These are phyloP conservation scores for Chrysochloris asiatica DNA, from an alignment of 2,113 vertebrate species.

Conservation along the genomic window DNA sequence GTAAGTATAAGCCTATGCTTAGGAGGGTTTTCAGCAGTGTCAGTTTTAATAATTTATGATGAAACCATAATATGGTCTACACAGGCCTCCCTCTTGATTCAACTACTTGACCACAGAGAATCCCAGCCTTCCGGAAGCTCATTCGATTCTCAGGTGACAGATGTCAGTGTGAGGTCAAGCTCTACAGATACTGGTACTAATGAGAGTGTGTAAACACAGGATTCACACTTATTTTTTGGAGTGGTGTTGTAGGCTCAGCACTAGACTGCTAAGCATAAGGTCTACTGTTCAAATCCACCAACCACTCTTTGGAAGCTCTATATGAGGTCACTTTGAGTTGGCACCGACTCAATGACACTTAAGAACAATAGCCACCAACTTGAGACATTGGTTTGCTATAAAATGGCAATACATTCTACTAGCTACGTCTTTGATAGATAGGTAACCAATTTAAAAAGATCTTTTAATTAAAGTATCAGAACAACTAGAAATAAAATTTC, in stretches of 20 bases:
- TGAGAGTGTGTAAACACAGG: neutral
- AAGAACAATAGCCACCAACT: too few relatives aligned
- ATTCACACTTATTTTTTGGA: conserved; percentile 24
- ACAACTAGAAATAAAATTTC: neutral
- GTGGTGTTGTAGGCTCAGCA: too few relatives aligned
- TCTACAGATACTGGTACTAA: accelerated
- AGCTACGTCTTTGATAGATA: neutral
- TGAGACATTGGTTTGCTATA: neutral
- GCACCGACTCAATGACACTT: too few relatives aligned
- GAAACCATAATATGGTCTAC: neutral
- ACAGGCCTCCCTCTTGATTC: neutral
- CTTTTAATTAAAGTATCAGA: neutral
- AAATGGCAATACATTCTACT: neutral
- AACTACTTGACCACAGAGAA: neutral
- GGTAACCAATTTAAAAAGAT: neutral
- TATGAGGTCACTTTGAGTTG: too few relatives aligned
- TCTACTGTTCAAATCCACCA: too few relatives aligned
- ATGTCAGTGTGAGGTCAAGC: neutral
- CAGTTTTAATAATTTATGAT: neutral
- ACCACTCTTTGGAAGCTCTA: too few relatives aligned
- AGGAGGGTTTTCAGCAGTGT: neutral
- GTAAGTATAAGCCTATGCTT: neutral
- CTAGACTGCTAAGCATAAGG: too few relatives aligned
- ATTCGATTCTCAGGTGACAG: neutral
- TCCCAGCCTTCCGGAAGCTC: neutral